phyloP scores from a whole-genome alignment of 2,797 vertebrate genomes.

The Bradypodion pumilum region DNA sequence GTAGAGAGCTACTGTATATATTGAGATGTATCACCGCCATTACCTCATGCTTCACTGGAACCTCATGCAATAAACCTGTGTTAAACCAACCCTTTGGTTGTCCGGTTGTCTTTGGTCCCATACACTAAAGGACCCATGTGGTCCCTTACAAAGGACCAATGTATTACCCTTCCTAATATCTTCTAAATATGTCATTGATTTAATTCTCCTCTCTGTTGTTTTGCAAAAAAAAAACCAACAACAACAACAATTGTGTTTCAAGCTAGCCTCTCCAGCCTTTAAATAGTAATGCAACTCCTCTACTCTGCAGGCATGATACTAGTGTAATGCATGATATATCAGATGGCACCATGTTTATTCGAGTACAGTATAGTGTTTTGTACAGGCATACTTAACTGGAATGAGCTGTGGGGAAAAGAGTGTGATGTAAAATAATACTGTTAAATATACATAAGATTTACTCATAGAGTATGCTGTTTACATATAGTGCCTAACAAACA shows the following conservation, averaged over 20 bases:
- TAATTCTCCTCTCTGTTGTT: slow-evolving; percentile 50
- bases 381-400: slow-evolving; percentile 16
- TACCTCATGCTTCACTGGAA: too few relatives aligned
- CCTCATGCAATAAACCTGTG: too few relatives aligned
- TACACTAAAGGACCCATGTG: too few relatives aligned
- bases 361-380: not conserved
- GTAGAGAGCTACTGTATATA: too few relatives aligned
- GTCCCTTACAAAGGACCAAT: too few relatives aligned
- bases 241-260: slow-evolving; percentile 54
- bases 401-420: slow-evolving; percentile 54
- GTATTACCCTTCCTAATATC: not conserved
- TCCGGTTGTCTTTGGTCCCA: too few relatives aligned
- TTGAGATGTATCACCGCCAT: too few relatives aligned
- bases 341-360: slow-evolving; percentile 40
- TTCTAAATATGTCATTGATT: not conserved
- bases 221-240: slow-evolving; percentile 66
- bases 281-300: not conserved
- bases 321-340: slow-evolving; percentile 9
- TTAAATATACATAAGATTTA: slow-evolving; percentile 47
- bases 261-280: slow-evolving; percentile 38
- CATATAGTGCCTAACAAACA: slow-evolving; percentile 54
- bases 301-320: slow-evolving; percentile 36
- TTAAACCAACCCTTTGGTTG: too few relatives aligned
- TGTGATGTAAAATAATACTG: slow-evolving; percentile 46
- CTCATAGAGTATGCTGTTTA: slow-evolving; percentile 47